Percentiles rank a stretch among this genome's conserved stretches.
phyloP scores from a whole-genome alignment of 2,888 invertebrate genomes.

The Strigamia transsilvanica region DNA sequence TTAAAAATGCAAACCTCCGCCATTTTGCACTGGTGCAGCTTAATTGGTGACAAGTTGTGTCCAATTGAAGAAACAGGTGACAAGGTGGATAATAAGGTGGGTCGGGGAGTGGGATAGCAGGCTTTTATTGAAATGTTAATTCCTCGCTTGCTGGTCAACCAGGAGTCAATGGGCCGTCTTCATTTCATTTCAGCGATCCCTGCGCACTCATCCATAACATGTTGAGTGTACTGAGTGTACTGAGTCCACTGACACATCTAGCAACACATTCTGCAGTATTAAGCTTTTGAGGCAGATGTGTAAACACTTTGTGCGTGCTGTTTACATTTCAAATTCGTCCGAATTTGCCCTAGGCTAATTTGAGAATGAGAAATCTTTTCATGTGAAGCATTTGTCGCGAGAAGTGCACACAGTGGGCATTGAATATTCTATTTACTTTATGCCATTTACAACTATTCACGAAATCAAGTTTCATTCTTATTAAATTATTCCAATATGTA shows the following conservation, averaged over 20 bases:
- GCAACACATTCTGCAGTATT: not conserved
- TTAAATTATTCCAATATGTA: no score
- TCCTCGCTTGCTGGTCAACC: conserved; percentile 4
- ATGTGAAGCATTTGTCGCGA: not conserved
- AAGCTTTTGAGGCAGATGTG: not conserved
- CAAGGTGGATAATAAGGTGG: not conserved
- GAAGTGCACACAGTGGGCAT: not conserved
- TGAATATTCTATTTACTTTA: not conserved
- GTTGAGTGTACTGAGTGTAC: not conserved
- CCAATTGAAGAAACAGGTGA: not conserved
- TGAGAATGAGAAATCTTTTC: conserved; percentile 3
- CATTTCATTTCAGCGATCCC: conserved; percentile 14
- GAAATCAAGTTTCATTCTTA: no score
- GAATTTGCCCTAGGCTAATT: not conserved
- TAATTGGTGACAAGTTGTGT: not conserved
- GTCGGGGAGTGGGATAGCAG: not conserved
- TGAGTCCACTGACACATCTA: not conserved
- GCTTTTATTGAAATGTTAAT: conserved; percentile 12
- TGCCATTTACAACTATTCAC: no score
- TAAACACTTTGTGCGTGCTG: not conserved
- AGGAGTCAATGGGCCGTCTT: not conserved
- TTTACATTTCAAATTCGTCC: conserved; percentile 8
- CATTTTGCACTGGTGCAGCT: not conserved
- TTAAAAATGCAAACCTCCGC: no score
- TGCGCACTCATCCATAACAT: not conserved